Percentiles rank a stretch among this genome's conserved stretches.
Conservation (phyloP, 2,797 vertebrate species). For the Cossypha caffra region DNA sequence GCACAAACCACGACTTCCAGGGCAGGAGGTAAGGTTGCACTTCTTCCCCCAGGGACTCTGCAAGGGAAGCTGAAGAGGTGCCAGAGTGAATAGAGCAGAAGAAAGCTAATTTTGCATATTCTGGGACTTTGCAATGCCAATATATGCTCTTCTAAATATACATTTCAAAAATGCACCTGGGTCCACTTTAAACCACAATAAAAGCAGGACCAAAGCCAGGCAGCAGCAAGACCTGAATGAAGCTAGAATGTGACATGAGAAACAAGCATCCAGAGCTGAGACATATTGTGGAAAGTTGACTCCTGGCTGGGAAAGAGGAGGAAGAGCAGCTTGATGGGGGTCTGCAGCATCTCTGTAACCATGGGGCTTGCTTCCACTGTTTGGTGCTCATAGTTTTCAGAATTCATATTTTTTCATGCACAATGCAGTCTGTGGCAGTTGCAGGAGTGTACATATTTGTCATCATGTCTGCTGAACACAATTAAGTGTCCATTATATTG, state of each 20-base stretch:
- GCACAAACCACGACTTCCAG: fast-evolving
- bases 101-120: not conserved
- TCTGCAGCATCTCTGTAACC: not conserved
- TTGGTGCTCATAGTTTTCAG: not conserved
- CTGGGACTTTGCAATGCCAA: not conserved
- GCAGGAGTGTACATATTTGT: not conserved
- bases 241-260: not conserved
- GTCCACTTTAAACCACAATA: not conserved
- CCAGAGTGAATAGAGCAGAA: not conserved
- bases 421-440: not conserved
- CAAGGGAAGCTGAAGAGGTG: not conserved
- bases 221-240: not conserved
- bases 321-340: not conserved
- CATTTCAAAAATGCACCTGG: not conserved
- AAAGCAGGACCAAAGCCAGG: not conserved
- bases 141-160: not conserved
- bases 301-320: not conserved
- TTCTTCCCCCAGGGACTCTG: not conserved
- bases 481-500: not conserved
- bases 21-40: not conserved
- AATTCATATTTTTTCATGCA: not conserved
- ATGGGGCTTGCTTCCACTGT: not conserved
- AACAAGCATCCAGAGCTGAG: not conserved
- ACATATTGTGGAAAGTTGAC: fast-evolving
- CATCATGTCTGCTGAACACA: not conserved